A percentile compares a stretch with the other conserved stretches of the same genome.
phyloP scores from a whole-genome alignment of 2,888 invertebrate genomes.

The Melolontha melolontha region DNA sequence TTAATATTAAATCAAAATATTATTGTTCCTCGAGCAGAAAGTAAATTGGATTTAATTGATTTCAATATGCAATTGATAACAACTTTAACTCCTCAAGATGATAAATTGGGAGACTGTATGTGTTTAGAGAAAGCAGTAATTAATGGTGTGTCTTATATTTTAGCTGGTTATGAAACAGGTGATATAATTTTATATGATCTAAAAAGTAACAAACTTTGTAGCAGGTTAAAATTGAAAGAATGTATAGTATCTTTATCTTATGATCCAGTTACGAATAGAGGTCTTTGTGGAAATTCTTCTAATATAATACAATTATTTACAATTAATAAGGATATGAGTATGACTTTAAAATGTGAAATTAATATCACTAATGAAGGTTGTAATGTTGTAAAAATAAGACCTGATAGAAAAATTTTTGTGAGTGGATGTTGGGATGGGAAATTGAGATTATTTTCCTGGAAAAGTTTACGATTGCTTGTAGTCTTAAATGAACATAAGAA shows the following conservation, averaged over 20 bases:
- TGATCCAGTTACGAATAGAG: slow-evolving; percentile 73
- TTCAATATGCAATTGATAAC: slow-evolving; percentile 62
- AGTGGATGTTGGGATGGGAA: slow-evolving; percentile 84
- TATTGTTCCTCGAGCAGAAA: slow-evolving; percentile 75
- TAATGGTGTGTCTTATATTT: slow-evolving; percentile 68
- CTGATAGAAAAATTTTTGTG: slow-evolving; percentile 79
- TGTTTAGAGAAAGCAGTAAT: slow-evolving; percentile 69
- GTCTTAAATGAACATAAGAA: slow-evolving; percentile 80
- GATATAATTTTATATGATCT: slow-evolving; percentile 80
- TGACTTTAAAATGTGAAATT: slow-evolving; percentile 72
- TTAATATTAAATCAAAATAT: slow-evolving; percentile 72
- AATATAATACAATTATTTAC: slow-evolving; percentile 73
- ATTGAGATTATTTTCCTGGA: slow-evolving; percentile 83
- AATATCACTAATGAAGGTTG: slow-evolving; percentile 80
- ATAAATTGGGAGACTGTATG: slow-evolving; percentile 75
- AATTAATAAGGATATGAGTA: slow-evolving; percentile 69
- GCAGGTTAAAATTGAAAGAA: slow-evolving; percentile 70
- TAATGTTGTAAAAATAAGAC: slow-evolving; percentile 75
- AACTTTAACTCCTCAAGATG: slow-evolving; percentile 63
- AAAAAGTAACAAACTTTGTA: slow-evolving; percentile 70
- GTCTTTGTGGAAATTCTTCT: slow-evolving; percentile 76
- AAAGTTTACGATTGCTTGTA: slow-evolving; percentile 77
- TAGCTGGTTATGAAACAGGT: slow-evolving; percentile 82
- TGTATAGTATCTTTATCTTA: slow-evolving; percentile 81
- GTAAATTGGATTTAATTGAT: slow-evolving; percentile 66